These are phyloP conservation scores for Xanthia icteritia DNA, from an alignment of 2,888 invertebrate genomes.

Conservation along the genomic window DNA sequence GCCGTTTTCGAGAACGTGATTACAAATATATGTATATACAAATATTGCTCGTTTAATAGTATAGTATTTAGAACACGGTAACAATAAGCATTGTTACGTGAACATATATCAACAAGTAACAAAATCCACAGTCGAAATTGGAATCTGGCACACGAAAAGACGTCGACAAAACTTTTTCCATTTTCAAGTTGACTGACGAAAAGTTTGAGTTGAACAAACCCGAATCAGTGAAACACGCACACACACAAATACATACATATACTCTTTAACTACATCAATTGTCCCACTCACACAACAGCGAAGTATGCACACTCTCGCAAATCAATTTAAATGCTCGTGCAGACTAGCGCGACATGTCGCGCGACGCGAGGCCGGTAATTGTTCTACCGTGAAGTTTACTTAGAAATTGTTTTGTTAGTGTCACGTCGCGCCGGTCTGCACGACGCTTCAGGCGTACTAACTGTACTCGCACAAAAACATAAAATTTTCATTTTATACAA, in stretches of 20 bases:
- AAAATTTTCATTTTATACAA: not conserved
- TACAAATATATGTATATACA: too few species aligned
- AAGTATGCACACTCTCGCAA: not conserved
- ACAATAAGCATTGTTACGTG: slow-evolving; percentile 18
- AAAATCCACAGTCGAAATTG: slow-evolving; percentile 11
- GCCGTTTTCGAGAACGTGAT: too few species aligned
- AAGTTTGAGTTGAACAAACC: slow-evolving; percentile 41
- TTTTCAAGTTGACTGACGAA: slow-evolving; percentile 40
- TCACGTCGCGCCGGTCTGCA: too few species aligned
- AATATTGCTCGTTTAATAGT: too few species aligned
- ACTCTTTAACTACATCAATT: slow-evolving; percentile 8
- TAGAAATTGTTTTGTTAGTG: too few species aligned
- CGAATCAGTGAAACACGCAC: slow-evolving; percentile 23
- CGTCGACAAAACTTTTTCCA: slow-evolving; percentile 43
- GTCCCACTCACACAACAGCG: not conserved
- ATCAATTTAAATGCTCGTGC: too few species aligned
- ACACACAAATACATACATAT: not conserved
- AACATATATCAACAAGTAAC: not conserved
- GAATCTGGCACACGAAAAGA: slow-evolving; percentile 26
- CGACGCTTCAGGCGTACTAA: not conserved
- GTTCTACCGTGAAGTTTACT: too few species aligned
- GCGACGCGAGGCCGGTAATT: too few species aligned
- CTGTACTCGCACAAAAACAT: not conserved
- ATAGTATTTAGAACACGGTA: not conserved
- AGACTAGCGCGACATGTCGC: too few species aligned